A percentile compares a stretch with the other conserved stretches of the same genome.
Conservation (phyloP, 2,113 vertebrate genomes). For the Lipotes vexillifer region DNA sequence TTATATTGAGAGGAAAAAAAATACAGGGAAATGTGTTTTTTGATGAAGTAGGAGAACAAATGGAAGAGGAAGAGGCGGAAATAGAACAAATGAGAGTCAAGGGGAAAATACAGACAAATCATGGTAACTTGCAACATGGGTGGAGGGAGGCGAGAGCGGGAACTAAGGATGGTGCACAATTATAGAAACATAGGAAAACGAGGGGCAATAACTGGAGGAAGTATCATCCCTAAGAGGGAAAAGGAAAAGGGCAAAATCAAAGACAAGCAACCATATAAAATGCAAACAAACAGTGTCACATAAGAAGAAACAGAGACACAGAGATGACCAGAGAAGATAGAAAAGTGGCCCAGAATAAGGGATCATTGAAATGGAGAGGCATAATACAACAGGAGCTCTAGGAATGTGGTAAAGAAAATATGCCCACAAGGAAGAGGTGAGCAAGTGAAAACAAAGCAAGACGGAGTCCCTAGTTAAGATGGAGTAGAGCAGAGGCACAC, state of each 20-base stretch:
- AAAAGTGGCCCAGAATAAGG: not conserved
- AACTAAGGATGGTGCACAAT: too few species aligned
- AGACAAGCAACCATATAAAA: not conserved
- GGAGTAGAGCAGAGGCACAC: not conserved
- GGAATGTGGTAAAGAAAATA: not conserved
- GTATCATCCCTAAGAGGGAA: not conserved
- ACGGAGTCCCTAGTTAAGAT: not conserved
- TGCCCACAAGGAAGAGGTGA: not conserved
- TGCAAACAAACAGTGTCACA: not conserved
- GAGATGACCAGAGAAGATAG: not conserved
- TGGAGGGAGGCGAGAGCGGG: not conserved
- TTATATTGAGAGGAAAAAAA: not conserved
- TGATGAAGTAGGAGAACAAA: not conserved
- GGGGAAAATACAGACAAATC: not conserved
- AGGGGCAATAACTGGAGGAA: rapidly evolving
- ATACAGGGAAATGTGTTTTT: not conserved
- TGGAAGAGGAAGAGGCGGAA: not conserved
- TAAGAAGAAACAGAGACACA: not conserved
- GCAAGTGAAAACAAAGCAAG: not conserved
- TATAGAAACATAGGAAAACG: rapidly evolving
- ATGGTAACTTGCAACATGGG: rapidly evolving
- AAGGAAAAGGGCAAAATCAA: not conserved
- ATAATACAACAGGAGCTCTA: not conserved
- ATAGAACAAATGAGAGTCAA: not conserved
- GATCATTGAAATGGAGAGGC: not conserved